Conservation (phyloP, 2,113 vertebrate genomes). For the Empidonax alnorum region DNA sequence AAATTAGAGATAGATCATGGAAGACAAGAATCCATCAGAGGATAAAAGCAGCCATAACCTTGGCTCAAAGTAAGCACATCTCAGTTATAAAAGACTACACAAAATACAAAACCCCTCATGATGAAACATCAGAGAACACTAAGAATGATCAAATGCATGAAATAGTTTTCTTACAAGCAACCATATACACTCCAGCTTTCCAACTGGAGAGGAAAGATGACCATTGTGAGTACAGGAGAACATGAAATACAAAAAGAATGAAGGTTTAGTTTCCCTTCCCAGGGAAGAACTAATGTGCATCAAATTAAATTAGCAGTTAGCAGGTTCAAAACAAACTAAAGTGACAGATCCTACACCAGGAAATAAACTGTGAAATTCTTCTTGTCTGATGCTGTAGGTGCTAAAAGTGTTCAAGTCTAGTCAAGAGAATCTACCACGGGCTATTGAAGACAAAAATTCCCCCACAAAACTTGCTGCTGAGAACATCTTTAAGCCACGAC, state of each 20-base stretch:
- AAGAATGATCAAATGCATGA: neutral
- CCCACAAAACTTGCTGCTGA: neutral
- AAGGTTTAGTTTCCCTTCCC: neutral
- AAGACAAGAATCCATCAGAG: neutral
- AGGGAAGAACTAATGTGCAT: neutral
- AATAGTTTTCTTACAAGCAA: neutral
- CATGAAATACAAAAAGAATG: neutral
- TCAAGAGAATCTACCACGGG: neutral
- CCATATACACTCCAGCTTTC: neutral
- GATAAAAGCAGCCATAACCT: neutral
- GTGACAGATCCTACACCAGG: neutral
- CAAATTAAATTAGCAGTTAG: neutral
- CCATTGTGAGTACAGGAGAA: neutral
- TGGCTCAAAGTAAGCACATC: neutral
- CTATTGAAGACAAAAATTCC: neutral
- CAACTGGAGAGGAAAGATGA: neutral
- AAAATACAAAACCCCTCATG: neutral
- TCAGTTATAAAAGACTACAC: neutral
- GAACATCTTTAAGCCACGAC: neutral
- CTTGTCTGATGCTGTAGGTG: neutral
- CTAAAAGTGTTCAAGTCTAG: neutral
- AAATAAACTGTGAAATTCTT: neutral
- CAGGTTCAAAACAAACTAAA: neutral
- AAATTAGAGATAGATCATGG: neutral
- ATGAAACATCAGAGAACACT: neutral